Percentiles rank a stretch among this genome's conserved stretches.
phyloP scores from a whole-genome alignment of 2,888 invertebrate species.

The Chydorus sphaericus region DNA sequence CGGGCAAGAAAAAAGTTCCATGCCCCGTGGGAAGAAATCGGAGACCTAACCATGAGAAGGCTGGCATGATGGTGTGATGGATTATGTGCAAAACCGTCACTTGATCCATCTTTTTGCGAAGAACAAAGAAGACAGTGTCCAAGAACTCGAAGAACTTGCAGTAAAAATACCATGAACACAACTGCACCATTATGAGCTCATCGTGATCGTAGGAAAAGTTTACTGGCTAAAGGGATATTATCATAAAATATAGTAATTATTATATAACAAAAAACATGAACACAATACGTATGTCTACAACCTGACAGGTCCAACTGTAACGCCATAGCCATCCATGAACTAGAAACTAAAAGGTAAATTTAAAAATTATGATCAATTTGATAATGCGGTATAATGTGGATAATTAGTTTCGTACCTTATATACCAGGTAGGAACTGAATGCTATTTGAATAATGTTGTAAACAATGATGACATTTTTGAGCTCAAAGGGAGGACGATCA shows the following conservation, averaged over 20 bases:
- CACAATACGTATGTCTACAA: too few relatives aligned
- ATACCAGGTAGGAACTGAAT: constrained; percentile 80
- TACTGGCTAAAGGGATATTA: too few relatives aligned
- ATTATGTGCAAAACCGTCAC: constrained; percentile 34
- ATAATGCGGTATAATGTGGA: too few relatives aligned
- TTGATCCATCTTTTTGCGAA: constrained; percentile 33
- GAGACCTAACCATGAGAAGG: constrained; percentile 35
- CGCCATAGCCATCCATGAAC: constrained; percentile 56
- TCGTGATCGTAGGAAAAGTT: constrained; percentile 51
- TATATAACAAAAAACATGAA: too few relatives aligned
- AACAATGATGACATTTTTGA: constrained; percentile 58
- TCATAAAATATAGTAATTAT: too few relatives aligned
- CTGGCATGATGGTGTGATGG: constrained; percentile 35
- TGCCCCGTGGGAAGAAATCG: constrained; percentile 56
- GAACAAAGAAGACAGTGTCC: constrained; percentile 50
- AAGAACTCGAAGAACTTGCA: constrained; percentile 76
- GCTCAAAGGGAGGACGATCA: constrained; percentile 71
- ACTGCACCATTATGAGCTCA: constrained; percentile 57
- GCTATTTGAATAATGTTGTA: constrained; percentile 83
- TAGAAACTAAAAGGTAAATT: constrained; percentile 17
- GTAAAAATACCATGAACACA: constrained; percentile 81
- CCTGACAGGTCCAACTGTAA: constrained; percentile 58
- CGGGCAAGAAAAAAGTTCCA: constrained; percentile 70
- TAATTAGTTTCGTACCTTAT: too few relatives aligned
- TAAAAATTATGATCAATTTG: too few relatives aligned